These are phyloP conservation scores for Magallana gigas DNA, from an alignment of 1,140 invertebrate species.

Conservation along the genomic window DNA sequence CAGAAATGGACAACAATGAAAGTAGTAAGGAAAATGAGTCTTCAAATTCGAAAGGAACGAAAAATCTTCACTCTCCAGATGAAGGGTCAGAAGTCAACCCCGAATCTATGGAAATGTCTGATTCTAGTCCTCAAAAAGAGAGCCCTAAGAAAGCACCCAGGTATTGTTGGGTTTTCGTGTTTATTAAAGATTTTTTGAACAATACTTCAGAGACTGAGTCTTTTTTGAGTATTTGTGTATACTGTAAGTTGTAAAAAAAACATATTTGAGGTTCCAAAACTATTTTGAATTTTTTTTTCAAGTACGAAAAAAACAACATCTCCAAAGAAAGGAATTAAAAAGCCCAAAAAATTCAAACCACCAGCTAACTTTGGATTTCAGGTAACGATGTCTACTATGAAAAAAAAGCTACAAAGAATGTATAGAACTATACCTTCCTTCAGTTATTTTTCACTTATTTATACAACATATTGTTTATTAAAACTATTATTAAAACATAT, in stretches of 20 bases:
- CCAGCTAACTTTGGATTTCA: conserved; percentile 58
- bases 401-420: too few relatives aligned
- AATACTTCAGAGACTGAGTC: not conserved
- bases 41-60: conserved; percentile 25
- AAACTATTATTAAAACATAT: too few relatives aligned
- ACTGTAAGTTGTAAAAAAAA: too few relatives aligned
- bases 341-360: conserved; percentile 60
- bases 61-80: conserved; percentile 41
- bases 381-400: conserved; percentile 3
- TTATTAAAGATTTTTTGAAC: not conserved
- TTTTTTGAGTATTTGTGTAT: too few relatives aligned
- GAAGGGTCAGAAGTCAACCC: not conserved
- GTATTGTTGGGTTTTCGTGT: not conserved
- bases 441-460: too few relatives aligned
- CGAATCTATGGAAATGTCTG: not conserved
- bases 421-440: too few relatives aligned
- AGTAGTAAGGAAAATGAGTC: conserved; percentile 30
- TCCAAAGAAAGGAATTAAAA: conserved; percentile 56
- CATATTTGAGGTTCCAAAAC: not conserved
- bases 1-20: not conserved
- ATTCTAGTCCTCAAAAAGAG: conserved; percentile 29
- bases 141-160: not conserved
- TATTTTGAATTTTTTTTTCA: not conserved
- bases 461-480: too few relatives aligned
- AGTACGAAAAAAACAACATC: conserved; percentile 48